Percentiles rank a stretch among this genome's conserved stretches.
Evolutionary conservation across 2,113 vertebrate species (phyloP).

Genomic region (Perca flavescens): DNA sequence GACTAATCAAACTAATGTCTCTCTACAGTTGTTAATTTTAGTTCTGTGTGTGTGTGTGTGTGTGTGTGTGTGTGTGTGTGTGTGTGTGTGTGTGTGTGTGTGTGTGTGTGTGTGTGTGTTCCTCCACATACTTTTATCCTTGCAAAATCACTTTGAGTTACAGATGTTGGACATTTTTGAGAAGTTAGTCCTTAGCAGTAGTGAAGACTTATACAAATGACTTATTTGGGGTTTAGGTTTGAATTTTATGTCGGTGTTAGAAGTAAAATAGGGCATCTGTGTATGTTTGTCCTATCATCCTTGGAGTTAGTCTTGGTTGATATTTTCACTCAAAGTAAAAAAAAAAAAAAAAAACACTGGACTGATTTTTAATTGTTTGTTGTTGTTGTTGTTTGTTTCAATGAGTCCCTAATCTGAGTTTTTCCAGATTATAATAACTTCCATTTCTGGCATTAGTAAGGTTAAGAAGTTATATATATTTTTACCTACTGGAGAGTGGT

Average conservation of each 20-base stretch:
- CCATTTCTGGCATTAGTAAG: constrained; percentile 59
- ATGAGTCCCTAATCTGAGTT: constrained; percentile 43
- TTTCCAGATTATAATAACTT: constrained; percentile 60
- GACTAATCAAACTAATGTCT: constrained; percentile 1
- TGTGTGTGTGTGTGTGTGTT: background rate
- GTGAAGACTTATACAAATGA: background rate
- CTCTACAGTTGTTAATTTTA: background rate
- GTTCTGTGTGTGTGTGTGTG: background rate
- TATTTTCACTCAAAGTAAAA: constrained; percentile 8
- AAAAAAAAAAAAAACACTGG: background rate
- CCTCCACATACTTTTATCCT: background rate
- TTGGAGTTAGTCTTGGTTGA: background rate
- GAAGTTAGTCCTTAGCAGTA: constrained; percentile 2
- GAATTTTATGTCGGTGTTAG: constrained; percentile 2
- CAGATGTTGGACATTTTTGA: background rate
- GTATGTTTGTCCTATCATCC: constrained; percentile 27
- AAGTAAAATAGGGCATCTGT: background rate
- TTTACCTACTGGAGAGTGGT: constrained; percentile 58
- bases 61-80: background rate
- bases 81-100: background rate
- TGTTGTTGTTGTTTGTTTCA: too few species aligned
- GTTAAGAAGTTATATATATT: constrained; percentile 47
- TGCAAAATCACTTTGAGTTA: constrained; percentile 3
- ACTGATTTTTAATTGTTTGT: constrained; percentile 13
- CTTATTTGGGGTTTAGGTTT: constrained; percentile 7